These are phyloP conservation scores for Orientallactaga bullata DNA, from an alignment of 2,113 vertebrate species.

Conservation along the genomic window DNA sequence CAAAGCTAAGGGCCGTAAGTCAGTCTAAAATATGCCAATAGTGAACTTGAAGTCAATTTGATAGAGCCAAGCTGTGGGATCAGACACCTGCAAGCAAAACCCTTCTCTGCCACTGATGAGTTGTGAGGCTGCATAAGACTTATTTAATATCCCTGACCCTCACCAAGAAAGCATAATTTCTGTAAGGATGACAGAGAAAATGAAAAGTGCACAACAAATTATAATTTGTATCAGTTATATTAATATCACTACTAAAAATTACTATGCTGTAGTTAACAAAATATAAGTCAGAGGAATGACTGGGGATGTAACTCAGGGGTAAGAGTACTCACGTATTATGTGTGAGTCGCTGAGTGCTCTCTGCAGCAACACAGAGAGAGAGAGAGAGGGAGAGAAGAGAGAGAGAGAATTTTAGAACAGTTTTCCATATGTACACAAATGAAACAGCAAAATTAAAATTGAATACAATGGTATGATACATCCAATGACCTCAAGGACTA, in stretches of 20 bases:
- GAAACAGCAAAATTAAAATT: neutral
- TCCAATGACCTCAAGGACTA: neutral
- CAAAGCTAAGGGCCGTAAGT: neutral
- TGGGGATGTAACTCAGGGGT: neutral
- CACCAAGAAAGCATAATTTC: neutral
- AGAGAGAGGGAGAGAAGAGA: too few species aligned
- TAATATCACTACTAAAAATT: conserved; percentile 39
- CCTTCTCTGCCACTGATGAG: neutral
- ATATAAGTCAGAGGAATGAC: conserved; percentile 13
- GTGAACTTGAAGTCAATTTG: conserved; percentile 41
- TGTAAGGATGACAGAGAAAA: conserved; percentile 1
- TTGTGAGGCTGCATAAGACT: neutral
- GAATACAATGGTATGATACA: neutral
- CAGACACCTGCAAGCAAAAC: neutral
- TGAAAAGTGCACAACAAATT: conserved; percentile 36
- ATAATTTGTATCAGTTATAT: conserved; percentile 4
- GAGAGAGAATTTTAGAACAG: neutral
- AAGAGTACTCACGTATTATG: neutral
- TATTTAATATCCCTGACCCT: conserved; percentile 7
- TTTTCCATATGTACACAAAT: neutral
- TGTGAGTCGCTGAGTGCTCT: neutral
- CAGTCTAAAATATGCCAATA: neutral
- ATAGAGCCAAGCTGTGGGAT: neutral
- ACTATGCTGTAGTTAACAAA: conserved; percentile 28
- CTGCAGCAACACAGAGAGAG: neutral